phyloP scores from a whole-genome alignment of 2,888 invertebrate species.

The Parapristionchus giblindavisi region DNA sequence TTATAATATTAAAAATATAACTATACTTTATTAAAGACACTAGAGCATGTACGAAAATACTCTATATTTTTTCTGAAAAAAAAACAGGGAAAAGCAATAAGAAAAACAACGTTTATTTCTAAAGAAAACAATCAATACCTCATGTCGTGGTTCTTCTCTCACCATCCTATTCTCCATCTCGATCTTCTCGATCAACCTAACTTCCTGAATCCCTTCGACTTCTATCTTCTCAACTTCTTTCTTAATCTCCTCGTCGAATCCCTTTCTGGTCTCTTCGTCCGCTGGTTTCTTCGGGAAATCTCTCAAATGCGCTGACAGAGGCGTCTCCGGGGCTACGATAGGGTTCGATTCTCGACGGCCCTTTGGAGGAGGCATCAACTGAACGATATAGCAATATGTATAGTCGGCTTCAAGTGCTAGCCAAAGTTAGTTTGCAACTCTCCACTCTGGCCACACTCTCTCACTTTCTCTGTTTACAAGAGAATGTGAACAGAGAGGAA shows the following conservation, averaged over 20 bases:
- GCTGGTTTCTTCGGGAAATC: conserved; percentile 19
- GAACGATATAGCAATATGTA: background rate
- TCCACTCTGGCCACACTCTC: too few species aligned
- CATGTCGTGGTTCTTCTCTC: too few species aligned
- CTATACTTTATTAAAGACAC: too few species aligned
- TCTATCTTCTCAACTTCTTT: background rate
- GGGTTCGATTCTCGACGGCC: background rate
- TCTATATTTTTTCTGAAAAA: too few species aligned
- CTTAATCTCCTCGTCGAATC: background rate
- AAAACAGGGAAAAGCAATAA: too few species aligned
- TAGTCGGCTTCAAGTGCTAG: conserved; percentile 18
- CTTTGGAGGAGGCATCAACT: conserved; percentile 4
- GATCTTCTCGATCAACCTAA: background rate
- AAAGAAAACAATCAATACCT: too few species aligned
- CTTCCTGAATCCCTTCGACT: background rate
- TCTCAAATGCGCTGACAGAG: conserved; percentile 9
- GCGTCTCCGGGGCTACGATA: background rate
- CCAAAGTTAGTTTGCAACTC: too few species aligned
- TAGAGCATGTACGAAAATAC: too few species aligned
- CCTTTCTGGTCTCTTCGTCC: background rate
- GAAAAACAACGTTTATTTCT: too few species aligned
- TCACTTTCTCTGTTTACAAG: too few species aligned
- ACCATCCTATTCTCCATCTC: background rate
- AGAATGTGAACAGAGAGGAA: too few species aligned
- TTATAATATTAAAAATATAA: too few species aligned